Percentiles rank a stretch among this genome's conserved stretches.
phyloP scores from a whole-genome alignment of 2,888 invertebrate genomes.

The Dromius quadrimaculatus region DNA sequence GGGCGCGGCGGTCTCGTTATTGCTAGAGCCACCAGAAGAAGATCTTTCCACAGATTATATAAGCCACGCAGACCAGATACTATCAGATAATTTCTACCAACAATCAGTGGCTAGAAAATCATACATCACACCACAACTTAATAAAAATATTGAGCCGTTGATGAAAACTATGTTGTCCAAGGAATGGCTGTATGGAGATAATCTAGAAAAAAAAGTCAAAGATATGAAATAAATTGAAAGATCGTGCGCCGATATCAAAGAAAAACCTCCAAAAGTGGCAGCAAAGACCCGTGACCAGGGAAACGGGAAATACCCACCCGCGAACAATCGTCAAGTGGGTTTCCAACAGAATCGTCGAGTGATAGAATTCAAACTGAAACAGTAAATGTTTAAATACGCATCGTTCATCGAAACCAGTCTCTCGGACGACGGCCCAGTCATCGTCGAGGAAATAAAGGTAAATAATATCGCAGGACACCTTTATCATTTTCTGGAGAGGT shows the following conservation, averaged over 20 bases:
- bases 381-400: not conserved
- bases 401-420: not conserved
- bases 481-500: not conserved
- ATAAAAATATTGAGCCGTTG: conserved; percentile 50
- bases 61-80: not conserved
- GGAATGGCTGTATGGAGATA: conserved; percentile 51
- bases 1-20: no score
- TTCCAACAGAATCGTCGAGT: conserved; percentile 34
- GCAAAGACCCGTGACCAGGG: conserved; percentile 45
- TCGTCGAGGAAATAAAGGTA: conserved; percentile 32
- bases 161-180: conserved; percentile 42
- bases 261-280: conserved; percentile 24
- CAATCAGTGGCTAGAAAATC: conserved; percentile 44
- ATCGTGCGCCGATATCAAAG: conserved; percentile 49
- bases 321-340: conserved; percentile 48
- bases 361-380: conserved; percentile 14
- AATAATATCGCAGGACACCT: conserved; percentile 2
- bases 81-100: conserved; percentile 22
- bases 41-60: no score
- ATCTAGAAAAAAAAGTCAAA: conserved; percentile 54
- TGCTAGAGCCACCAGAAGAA: no score
- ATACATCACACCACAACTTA: conserved; percentile 51
- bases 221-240: conserved; percentile 54
- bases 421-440: conserved; percentile 7
- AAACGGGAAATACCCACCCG: conserved; percentile 53